These are phyloP conservation scores for Anoplopoma fimbria DNA, from an alignment of 2,113 vertebrate genomes.

Conservation along the genomic window DNA sequence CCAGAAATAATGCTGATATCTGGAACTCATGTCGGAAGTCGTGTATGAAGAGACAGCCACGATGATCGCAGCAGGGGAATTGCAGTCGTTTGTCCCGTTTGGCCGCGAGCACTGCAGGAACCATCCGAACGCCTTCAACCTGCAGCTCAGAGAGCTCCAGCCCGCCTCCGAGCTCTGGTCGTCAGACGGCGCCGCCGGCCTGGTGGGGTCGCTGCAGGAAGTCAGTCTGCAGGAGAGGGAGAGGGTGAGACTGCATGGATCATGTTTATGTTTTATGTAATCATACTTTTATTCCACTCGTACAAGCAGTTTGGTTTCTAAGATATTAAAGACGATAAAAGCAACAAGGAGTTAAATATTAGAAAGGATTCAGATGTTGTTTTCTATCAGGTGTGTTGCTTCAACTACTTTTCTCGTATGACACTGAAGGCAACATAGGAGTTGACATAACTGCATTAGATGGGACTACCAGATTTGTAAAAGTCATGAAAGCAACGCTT, in stretches of 20 bases:
- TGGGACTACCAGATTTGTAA: too few relatives aligned
- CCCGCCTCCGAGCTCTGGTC: constrained; percentile 97
- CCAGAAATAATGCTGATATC: constrained; percentile 99
- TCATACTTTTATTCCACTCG: not conserved
- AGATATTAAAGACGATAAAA: not conserved
- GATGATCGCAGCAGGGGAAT: constrained; percentile 99
- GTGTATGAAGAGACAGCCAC: constrained; percentile 98
- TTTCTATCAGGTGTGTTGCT: too few relatives aligned
- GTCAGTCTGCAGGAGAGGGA: constrained; percentile 95
- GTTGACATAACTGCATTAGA: too few relatives aligned
- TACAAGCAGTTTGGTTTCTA: not conserved
- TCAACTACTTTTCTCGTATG: too few relatives aligned
- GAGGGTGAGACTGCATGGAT: constrained; percentile 87
- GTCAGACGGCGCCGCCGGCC: constrained; percentile 93
- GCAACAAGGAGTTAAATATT: not conserved
- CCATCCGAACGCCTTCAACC: constrained; percentile 95
- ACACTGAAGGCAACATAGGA: too few relatives aligned
- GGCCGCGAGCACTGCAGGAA: constrained; percentile 97
- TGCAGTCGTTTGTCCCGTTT: constrained; percentile 98
- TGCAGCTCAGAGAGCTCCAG: constrained; percentile 96
- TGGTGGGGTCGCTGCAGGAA: constrained; percentile 95
- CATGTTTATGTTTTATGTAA: too few relatives aligned
- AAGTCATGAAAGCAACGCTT: too few relatives aligned
- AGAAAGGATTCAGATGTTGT: not conserved
- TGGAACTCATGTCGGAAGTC: constrained; percentile 98